Conservation (phyloP, 2,888 invertebrate species). For the Allolobophora icterica region DNA sequence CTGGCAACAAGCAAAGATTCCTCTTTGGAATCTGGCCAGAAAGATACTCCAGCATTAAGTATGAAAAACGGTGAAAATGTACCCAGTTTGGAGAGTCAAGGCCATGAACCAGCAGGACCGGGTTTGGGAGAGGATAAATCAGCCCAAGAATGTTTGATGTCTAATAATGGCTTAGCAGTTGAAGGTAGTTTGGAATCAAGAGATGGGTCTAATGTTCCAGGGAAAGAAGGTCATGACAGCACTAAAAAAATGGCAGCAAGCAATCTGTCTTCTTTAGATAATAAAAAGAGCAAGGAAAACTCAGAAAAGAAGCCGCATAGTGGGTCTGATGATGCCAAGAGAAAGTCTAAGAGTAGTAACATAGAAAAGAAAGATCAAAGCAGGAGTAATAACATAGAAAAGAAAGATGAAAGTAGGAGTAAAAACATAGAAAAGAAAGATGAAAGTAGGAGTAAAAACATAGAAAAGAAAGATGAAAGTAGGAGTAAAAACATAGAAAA, state of each 20-base stretch:
- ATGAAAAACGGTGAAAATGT: not conserved
- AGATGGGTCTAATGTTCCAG: not conserved
- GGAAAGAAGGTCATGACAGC: not conserved
- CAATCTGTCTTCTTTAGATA: not conserved
- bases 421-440: too few relatives aligned
- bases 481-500: too few relatives aligned
- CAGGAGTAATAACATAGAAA: not conserved
- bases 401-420: constrained; percentile 13
- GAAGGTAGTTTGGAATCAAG: not conserved
- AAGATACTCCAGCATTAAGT: not conserved
- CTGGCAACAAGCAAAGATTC: not conserved
- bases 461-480: not conserved
- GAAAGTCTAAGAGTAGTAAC: not conserved
- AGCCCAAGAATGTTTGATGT: not conserved
- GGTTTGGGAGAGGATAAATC: not conserved
- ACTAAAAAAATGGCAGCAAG: not conserved
- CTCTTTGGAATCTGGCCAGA: not conserved
- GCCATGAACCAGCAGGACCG: not conserved
- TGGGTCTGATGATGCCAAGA: constrained; percentile 17
- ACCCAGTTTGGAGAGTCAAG: not conserved
- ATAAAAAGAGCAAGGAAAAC: not conserved
- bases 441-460: not conserved
- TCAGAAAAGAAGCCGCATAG: not conserved
- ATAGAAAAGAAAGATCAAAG: not conserved
- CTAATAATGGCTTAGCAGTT: not conserved